Evolutionary conservation across 1,140 invertebrate genomes (phyloP).

Genomic region (Drosophila ohnishii): DNA sequence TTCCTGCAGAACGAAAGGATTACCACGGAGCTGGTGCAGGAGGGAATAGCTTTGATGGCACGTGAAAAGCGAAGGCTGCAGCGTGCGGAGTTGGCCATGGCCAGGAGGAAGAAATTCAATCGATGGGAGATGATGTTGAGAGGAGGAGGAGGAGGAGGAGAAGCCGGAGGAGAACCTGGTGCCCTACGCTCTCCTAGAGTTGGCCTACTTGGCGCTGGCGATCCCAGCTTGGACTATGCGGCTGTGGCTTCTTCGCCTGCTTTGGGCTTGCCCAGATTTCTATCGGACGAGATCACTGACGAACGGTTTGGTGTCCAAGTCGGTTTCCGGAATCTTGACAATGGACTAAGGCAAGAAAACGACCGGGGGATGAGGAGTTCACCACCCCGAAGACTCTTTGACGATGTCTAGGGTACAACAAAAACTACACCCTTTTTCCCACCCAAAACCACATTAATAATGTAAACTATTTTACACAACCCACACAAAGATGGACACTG

Average conservation of each 20-base stretch:
- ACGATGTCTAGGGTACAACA: constrained; percentile 87
- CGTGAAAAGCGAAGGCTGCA: constrained; percentile 92
- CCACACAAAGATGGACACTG: background rate
- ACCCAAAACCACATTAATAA: constrained; percentile 17
- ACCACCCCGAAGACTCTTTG: constrained; percentile 91
- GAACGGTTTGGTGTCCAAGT: constrained; percentile 84
- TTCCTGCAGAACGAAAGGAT: constrained; percentile 97
- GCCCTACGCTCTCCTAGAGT: constrained; percentile 58
- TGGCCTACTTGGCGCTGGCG: constrained; percentile 82
- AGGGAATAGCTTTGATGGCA: constrained; percentile 95
- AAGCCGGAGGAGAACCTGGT: background rate
- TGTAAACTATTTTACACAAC: constrained; percentile 4
- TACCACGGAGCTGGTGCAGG: constrained; percentile 95
- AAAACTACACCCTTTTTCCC: background rate
- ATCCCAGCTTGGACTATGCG: constrained; percentile 59
- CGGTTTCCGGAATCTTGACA: constrained; percentile 81
- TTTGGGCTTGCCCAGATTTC: constrained; percentile 74
- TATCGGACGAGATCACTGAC: constrained; percentile 85
- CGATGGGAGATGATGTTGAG: constrained; percentile 84
- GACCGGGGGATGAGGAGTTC: constrained; percentile 83
- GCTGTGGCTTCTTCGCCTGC: constrained; percentile 59
- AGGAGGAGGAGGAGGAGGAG: background rate
- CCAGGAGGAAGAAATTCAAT: constrained; percentile 88
- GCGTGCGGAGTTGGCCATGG: constrained; percentile 90
- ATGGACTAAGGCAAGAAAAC: constrained; percentile 65